phyloP scores from a whole-genome alignment of 2,113 vertebrate genomes.

The Propithecus coquereli region DNA sequence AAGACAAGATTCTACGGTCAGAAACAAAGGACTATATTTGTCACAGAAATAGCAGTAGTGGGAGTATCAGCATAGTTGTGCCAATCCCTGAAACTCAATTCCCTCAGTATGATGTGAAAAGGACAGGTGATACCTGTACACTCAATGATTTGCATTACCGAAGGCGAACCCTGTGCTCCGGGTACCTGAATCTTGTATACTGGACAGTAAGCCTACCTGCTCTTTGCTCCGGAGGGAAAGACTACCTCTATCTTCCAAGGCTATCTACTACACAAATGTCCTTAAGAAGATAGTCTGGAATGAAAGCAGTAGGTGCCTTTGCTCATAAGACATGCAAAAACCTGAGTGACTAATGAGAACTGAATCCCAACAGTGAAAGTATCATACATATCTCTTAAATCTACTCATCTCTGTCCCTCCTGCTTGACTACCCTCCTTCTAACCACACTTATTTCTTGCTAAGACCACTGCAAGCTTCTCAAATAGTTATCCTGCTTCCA shows the following conservation, averaged over 20 bases:
- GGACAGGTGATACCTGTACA: background rate
- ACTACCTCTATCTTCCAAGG: background rate
- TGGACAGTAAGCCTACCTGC: background rate
- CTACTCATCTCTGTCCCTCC: background rate
- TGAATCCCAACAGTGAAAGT: background rate
- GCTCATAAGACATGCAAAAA: background rate
- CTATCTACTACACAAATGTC: background rate
- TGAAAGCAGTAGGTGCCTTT: background rate
- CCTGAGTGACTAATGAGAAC: background rate
- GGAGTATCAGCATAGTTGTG: background rate
- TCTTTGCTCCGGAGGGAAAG: background rate
- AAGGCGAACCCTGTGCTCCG: background rate
- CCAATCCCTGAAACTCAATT: background rate
- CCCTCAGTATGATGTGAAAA: background rate
- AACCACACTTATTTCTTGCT: background rate
- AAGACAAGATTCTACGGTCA: background rate
- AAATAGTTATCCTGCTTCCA: background rate
- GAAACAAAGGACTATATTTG: background rate
- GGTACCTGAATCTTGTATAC: background rate
- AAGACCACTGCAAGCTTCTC: background rate
- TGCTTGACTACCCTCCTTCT: background rate
- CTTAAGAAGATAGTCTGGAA: background rate
- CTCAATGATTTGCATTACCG: background rate
- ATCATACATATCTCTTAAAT: background rate
- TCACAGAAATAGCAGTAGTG: background rate